A percentile compares a stretch with the other conserved stretches of the same genome.
Evolutionary conservation across 2,888 invertebrate species (phyloP).

Genomic region (Frankliniella intonsa): DNA sequence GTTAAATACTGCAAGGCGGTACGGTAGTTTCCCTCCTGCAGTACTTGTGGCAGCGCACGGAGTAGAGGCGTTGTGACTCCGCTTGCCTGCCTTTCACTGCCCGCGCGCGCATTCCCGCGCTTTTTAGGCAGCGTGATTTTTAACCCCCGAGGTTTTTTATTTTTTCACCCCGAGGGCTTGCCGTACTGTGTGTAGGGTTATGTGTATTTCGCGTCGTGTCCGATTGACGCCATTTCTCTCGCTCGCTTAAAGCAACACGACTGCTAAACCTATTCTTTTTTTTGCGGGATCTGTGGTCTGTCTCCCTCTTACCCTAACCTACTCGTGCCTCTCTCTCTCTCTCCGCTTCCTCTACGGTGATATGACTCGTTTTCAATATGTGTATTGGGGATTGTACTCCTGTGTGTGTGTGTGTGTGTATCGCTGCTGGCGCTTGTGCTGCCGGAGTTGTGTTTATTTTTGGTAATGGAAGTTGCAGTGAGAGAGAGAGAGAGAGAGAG

Average conservation of each 20-base stretch:
- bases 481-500: not conserved
- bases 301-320: no score
- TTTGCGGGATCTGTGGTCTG: no score
- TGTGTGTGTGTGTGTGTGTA: conserved; percentile 6
- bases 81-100: not conserved
- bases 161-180: no score
- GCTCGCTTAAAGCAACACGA: not conserved
- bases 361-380: conserved; percentile 1
- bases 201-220: not conserved
- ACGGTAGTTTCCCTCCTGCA: not conserved
- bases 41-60: not conserved
- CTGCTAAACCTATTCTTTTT: not conserved
- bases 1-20: conserved; percentile 1
- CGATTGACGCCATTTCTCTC: not conserved
- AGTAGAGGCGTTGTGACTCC: not conserved
- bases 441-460: no score
- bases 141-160: no score
- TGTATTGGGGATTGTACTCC: not conserved
- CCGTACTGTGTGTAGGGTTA: no score
- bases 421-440: not conserved
- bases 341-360: not conserved
- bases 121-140: no score
- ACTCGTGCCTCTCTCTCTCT: not conserved
- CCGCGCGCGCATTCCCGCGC: no score
- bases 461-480: no score